Evolutionary conservation across 2,113 vertebrate genomes (phyloP), one percentile per base, ranked within the genome.

Genomic region (Ptilonorhynchus violaceus): DNA sequence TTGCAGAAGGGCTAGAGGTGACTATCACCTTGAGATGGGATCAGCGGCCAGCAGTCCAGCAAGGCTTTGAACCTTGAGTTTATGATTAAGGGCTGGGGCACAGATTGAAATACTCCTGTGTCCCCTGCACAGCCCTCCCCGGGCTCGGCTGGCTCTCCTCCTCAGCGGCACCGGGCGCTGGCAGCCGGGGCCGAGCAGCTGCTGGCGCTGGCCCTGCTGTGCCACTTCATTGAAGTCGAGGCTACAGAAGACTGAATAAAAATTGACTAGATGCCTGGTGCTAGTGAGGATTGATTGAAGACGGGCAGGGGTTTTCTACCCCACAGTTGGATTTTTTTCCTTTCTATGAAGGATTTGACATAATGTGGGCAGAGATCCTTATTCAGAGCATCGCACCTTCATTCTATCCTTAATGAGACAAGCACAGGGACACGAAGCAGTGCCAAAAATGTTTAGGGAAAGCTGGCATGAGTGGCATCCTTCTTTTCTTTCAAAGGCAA

Each of bases 221-320:
- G 98, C 98, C 98, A 97, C 98, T 98, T 98, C 98, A 98, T 98
- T 99, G 98, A 99, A 98, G 98, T 95, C 33, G 35, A 97, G 97
- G 89, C 97, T 97, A 88, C 96, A 97, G 96, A 96, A 98, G 98
- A 97, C 95, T 85, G 96, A 97, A 98, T 98, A 97, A 98, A 98
- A 98, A 98, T 98, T 98, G 98, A 98, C 98, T 98, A 97, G 97
- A 98, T 97, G 97, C 97, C 98, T 97, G 94, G 97, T 98, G 96
- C 97, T 97, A 98, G 98, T 97, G 98, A 98, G 96, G 98, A 99
- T 99, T 98, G 98, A 99, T 99, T 97, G 97, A 98, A 97, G 98
- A 98, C 96, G 96, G 98, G 97, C 98, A 97, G 98, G 98, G 98
- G 98, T 98, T 98, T 98, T 98, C 97, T 98, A 94, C 97, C 91